A percentile compares a stretch with the other conserved stretches of the same genome.
Evolutionary conservation across 2,888 invertebrate species (phyloP).

Genomic region (Beris chalybata): DNA sequence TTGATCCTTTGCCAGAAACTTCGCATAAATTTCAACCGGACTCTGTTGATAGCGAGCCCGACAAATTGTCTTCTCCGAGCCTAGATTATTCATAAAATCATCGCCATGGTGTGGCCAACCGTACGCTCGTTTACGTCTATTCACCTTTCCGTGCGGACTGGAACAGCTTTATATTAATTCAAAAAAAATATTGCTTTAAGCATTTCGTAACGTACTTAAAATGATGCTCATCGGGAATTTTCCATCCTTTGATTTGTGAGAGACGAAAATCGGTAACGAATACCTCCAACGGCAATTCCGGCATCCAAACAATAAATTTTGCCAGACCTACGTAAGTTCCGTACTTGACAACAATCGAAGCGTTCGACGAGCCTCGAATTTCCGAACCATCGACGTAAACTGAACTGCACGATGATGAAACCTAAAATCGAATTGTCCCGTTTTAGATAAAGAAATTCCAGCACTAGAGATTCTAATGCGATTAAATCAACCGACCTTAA

Average conservation of each 20-base stretch:
- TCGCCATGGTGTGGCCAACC: slow-evolving; percentile 62
- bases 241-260: slow-evolving; percentile 94
- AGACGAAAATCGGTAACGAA: slow-evolving; percentile 85
- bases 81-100: slow-evolving; percentile 67
- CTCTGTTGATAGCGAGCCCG: slow-evolving; percentile 88
- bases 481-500: slow-evolving; percentile 71
- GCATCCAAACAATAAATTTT: slow-evolving; percentile 95
- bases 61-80: slow-evolving; percentile 65
- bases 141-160: slow-evolving; percentile 59
- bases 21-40: slow-evolving; percentile 87
- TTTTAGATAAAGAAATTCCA: background rate
- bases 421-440: slow-evolving; percentile 61
- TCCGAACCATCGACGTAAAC: slow-evolving; percentile 97
- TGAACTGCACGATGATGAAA: slow-evolving; percentile 92
- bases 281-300: slow-evolving; percentile 89
- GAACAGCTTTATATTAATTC: slow-evolving; percentile 2
- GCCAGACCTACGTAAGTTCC: slow-evolving; percentile 88
- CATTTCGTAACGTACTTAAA: slow-evolving; percentile 45
- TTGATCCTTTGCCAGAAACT: slow-evolving; percentile 89
- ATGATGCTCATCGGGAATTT: slow-evolving; percentile 78
- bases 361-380: slow-evolving; percentile 90
- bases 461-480: slow-evolving; percentile 16
- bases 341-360: slow-evolving; percentile 89
- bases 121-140: slow-evolving; percentile 64
- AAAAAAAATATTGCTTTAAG: background rate